These are phyloP conservation scores for Penaeus indicus DNA, from an alignment of 1,140 invertebrate species.

Conservation along the genomic window DNA sequence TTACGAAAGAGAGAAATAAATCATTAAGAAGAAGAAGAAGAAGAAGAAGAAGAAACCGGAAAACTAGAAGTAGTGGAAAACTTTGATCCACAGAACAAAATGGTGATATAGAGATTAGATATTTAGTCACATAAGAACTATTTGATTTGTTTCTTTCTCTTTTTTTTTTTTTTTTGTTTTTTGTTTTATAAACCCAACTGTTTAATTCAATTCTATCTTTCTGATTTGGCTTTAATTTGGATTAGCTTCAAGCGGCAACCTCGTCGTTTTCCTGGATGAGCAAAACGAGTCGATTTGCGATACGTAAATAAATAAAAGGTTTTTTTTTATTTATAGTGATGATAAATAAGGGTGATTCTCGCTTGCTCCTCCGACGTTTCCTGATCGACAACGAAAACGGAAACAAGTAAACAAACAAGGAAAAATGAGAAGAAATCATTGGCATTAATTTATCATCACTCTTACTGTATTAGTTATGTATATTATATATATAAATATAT, in stretches of 20 bases:
- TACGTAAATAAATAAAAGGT: not conserved
- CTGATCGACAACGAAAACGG: too few species aligned
- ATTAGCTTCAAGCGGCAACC: slow-evolving; percentile 7
- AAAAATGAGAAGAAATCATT: too few species aligned
- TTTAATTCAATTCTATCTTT: slow-evolving; percentile 40
- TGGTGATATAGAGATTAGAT: slow-evolving; percentile 60
- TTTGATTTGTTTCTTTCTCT: too few species aligned
- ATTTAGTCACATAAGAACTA: not conserved
- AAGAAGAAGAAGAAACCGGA: slow-evolving; percentile 22
- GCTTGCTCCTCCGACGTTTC: too few species aligned
- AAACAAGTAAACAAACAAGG: too few species aligned
- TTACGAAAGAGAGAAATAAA: not conserved
- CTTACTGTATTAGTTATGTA: too few species aligned
- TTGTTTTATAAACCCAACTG: too few species aligned
- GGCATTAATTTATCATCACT: too few species aligned
- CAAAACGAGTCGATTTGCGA: not conserved
- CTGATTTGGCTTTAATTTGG: slow-evolving; percentile 59
- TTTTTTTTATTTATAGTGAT: too few species aligned
- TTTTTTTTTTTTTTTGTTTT: too few species aligned
- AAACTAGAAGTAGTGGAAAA: slow-evolving; percentile 44
- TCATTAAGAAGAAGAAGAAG: not conserved
- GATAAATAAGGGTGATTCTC: too few species aligned
- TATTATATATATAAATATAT: too few species aligned
- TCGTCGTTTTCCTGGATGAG: not conserved
- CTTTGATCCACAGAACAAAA: slow-evolving; percentile 47